Evolutionary conservation across 2,113 vertebrate genomes (phyloP).

Genomic region (Zeus faber): DNA sequence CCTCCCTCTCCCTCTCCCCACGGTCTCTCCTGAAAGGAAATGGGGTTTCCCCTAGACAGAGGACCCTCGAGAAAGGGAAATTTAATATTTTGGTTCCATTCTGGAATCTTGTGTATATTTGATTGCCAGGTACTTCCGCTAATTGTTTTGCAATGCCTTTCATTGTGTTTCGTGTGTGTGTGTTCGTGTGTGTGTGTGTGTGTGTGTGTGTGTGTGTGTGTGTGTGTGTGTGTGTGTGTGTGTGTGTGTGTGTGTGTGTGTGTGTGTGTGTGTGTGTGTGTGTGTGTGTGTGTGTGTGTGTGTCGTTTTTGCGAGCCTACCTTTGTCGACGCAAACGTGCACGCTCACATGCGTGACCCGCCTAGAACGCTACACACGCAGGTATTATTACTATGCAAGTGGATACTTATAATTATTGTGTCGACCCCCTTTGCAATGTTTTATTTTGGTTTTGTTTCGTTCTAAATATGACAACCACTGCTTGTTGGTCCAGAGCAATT

Average conservation of each 20-base stretch:
- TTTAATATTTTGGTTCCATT: conserved; percentile 89
- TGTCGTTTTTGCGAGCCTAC: conserved; percentile 66
- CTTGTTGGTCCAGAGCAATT: conserved; percentile 52
- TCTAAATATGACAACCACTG: conserved; percentile 60
- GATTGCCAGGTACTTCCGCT: conserved; percentile 79
- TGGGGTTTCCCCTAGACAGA: conserved; percentile 42
- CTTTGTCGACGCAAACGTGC: conserved; percentile 27
- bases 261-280: no score
- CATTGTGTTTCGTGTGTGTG: conserved; percentile 72
- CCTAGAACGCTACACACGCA: conserved; percentile 67
- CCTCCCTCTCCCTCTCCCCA: conserved; percentile 7
- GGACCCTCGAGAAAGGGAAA: conserved; percentile 86
- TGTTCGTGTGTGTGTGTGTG: no score
- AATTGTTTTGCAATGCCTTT: conserved; percentile 75
- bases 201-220: no score
- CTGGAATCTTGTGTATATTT: conserved; percentile 90
- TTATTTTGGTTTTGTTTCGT: conserved; percentile 16
- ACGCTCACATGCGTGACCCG: conserved; percentile 65
- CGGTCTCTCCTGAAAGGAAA: not conserved
- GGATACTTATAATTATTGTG: conserved; percentile 63
- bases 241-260: no score
- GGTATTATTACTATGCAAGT: conserved; percentile 88
- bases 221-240: no score
- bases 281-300: conserved; percentile 70
- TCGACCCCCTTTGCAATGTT: no score